Evolutionary conservation across 1,140 invertebrate genomes (phyloP).

Genomic region (Leptopilina clavipes): DNA sequence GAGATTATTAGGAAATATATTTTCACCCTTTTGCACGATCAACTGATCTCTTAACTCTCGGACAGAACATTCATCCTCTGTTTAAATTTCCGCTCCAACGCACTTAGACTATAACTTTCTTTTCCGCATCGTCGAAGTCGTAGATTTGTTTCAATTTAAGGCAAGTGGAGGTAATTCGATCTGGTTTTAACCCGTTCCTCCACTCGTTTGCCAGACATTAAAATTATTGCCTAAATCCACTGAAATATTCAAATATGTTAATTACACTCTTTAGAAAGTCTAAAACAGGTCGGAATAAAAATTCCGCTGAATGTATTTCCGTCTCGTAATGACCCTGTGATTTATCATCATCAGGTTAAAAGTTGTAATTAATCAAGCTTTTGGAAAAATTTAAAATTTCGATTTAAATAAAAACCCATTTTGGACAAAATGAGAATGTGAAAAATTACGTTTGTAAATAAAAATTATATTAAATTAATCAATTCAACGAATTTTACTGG

Average conservation of each 20-base stretch:
- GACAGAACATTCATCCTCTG: conserved; percentile 57
- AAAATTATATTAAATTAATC: no score
- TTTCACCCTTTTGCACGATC: conserved; percentile 51
- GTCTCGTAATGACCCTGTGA: conserved; percentile 3
- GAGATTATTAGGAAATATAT: conserved; percentile 41
- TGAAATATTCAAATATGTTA: conserved; percentile 11
- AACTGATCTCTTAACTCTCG: conserved; percentile 44
- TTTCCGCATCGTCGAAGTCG: conserved; percentile 51
- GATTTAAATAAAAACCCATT: no score
- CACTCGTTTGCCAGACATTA: not conserved
- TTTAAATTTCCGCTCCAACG: conserved; percentile 54
- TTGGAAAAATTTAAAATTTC: no score
- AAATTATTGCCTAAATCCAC: conserved; percentile 25
- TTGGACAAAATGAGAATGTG: no score
- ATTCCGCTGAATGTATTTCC: not conserved
- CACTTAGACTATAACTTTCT: conserved; percentile 58
- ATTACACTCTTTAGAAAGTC: not conserved
- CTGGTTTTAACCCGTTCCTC: not conserved
- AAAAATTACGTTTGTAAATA: no score
- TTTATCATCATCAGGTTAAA: not conserved
- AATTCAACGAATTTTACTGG: no score
- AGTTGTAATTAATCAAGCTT: no score
- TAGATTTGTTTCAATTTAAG: conserved; percentile 59
- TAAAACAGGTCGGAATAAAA: not conserved
- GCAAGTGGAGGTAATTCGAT: conserved; percentile 48